These are phyloP conservation scores for Perognathus longimembris DNA, from an alignment of 2,113 vertebrate species.

Conservation along the genomic window DNA sequence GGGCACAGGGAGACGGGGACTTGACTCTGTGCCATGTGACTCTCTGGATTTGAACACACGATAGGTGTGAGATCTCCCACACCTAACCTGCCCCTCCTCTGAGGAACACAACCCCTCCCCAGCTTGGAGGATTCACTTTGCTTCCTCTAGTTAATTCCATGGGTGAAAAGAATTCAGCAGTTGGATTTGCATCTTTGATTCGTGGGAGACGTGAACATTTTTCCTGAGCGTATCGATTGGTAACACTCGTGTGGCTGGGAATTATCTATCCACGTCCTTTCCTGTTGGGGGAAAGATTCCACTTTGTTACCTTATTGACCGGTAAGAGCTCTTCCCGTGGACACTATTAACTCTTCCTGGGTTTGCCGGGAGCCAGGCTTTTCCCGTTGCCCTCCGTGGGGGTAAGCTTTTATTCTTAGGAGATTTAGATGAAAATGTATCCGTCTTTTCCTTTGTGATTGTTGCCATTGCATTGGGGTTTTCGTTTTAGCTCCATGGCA, in stretches of 20 bases:
- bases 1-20: fast-evolving
- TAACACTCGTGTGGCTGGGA: not conserved
- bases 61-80: not conserved
- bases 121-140: fast-evolving
- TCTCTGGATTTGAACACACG: no score
- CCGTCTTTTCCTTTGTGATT: not conserved
- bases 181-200: not conserved
- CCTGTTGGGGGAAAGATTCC: not conserved
- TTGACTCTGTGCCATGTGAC: fast-evolving
- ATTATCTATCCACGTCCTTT: not conserved
- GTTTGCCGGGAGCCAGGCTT: no score
- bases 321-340: not conserved
- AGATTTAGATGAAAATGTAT: not conserved
- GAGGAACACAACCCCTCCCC: fast-evolving
- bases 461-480: not conserved
- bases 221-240: not conserved
- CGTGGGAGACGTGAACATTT: not conserved
- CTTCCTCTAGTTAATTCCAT: not conserved
- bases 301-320: not conserved
- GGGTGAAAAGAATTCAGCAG: not conserved
- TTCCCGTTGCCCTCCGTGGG: no score
- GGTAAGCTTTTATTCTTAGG: not conserved
- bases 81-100: fast-evolving
- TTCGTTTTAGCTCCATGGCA: not conserved
- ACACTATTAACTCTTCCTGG: not conserved